Percentiles rank a stretch among this genome's conserved stretches.
These are phyloP conservation scores for Temnothorax unifasciatus DNA, from an alignment of 2,888 invertebrate genomes.

Conservation along the genomic window DNA sequence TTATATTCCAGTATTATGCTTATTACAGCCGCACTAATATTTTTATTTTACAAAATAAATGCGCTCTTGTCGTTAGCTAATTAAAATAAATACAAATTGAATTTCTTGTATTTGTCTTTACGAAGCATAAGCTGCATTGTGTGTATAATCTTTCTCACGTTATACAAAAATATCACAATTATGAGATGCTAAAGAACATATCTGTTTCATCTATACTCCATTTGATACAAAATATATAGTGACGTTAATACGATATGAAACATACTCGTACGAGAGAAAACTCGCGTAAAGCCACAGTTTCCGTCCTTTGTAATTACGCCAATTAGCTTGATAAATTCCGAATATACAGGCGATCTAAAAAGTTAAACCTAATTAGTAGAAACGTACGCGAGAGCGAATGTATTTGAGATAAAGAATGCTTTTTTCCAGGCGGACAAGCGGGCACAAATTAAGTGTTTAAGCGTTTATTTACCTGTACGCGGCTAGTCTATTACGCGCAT, in stretches of 20 bases:
- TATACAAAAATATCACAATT: background rate
- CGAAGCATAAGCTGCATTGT: background rate
- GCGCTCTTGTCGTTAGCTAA: background rate
- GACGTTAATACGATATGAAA: slow-evolving; percentile 51
- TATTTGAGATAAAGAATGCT: slow-evolving; percentile 44
- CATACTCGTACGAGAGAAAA: slow-evolving; percentile 38
- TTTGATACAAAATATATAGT: slow-evolving; percentile 37
- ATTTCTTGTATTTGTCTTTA: background rate
- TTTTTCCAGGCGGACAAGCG: background rate
- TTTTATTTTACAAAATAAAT: background rate
- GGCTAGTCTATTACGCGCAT: slow-evolving; percentile 8
- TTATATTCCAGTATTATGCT: background rate
- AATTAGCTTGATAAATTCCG: slow-evolving; percentile 60
- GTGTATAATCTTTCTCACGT: background rate
- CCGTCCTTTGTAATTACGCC: slow-evolving; percentile 56
- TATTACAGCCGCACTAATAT: background rate
- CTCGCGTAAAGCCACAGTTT: slow-evolving; percentile 26
- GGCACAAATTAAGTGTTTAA: slow-evolving; percentile 13
- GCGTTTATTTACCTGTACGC: background rate
- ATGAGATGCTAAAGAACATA: background rate
- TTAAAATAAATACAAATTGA: slow-evolving; percentile 17
- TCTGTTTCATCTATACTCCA: background rate
- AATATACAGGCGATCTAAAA: slow-evolving; percentile 53
- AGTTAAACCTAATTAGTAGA: slow-evolving; percentile 59
- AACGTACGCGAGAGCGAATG: slow-evolving; percentile 18